Base-by-base conservation (phyloP, 2,113 vertebrate species). In the Rhabdornis inornatus region DNA sequence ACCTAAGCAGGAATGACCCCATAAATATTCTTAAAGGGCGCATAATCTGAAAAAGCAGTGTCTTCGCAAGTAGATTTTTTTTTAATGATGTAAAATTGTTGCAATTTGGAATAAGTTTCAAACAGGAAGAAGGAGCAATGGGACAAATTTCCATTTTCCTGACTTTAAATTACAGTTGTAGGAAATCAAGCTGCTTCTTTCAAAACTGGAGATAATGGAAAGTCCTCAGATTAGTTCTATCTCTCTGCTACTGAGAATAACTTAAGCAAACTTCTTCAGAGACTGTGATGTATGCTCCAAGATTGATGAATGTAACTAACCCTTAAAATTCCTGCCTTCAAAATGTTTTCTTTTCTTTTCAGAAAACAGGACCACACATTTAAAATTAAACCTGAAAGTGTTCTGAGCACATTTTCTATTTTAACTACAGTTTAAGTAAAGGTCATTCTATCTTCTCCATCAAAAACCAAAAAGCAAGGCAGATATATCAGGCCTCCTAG, bases 1-100 rank as follows among this genome's bases (percentile, higher is more conserved):
- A 87, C 56, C 68, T 83, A 65, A 49, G 23, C 4, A 15, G 35
- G 42, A 91, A 87, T 42, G 61, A 56, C 14, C 45, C 68, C 39
- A 84, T 77, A 84, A 92, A 89, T 94, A 92, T 84, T 87, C 61
- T 84, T 94, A 75, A 91, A 94, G 87, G 47, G 60, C 56, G 81
- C 19, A 56, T 6, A 45, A 27, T 87, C 5, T 42, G 17, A 89
- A 86, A 91, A 93, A 90, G 28, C 49, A 50, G 85, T 83, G 25
- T 40, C 86, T 83, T 64, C 18, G 60, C 16, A 35, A 77, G 28
- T 65, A 74, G 63, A 6, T 23, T 47, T 57, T 75, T 82, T 69
- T 69, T 72, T 33, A 66, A 89, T 77, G 15, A 82, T 87, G 72
- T 50, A 91, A 75, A 96, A 89, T 78, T 52, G 19, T 56, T 91